Conservation (phyloP, 2,888 invertebrate genomes). For the Synergus gifuensis region DNA sequence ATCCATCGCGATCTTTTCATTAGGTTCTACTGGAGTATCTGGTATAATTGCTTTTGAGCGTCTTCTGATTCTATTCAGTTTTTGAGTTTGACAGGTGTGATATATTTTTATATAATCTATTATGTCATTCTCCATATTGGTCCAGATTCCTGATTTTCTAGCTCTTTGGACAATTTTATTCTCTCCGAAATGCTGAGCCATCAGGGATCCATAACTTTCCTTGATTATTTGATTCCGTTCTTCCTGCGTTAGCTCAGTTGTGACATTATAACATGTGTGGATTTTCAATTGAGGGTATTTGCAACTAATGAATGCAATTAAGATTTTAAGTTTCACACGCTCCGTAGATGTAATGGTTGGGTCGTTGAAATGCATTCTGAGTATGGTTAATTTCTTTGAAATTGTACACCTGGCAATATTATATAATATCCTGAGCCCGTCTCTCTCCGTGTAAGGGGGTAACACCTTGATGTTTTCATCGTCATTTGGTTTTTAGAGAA, state of each 20-base stretch:
- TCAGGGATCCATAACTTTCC: background rate
- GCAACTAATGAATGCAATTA: constrained; percentile 1
- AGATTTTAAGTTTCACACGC: background rate
- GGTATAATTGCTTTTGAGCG: background rate
- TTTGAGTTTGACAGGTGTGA: background rate
- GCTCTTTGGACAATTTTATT: background rate
- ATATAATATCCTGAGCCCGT: constrained; percentile 1
- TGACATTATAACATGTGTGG: background rate
- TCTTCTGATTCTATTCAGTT: constrained; percentile 13
- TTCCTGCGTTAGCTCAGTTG: background rate
- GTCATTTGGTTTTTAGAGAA: background rate
- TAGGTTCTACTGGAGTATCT: too few relatives aligned
- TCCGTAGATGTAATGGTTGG: constrained; percentile 4
- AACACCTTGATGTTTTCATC: too few relatives aligned
- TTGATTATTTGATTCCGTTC: constrained; percentile 8
- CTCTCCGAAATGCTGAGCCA: background rate
- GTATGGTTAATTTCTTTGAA: background rate
- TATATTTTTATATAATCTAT: constrained; percentile 11
- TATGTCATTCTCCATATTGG: background rate
- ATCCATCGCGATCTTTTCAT: too few relatives aligned
- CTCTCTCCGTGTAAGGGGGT: background rate
- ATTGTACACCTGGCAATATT: background rate
- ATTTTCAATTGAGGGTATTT: constrained; percentile 2
- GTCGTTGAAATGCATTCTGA: constrained; percentile 20
- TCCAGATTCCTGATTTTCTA: background rate